A percentile compares a stretch with the other conserved stretches of the same genome.
Evolutionary conservation across 2,888 invertebrate species (phyloP).

Genomic region (Pasiphila rectangulata): DNA sequence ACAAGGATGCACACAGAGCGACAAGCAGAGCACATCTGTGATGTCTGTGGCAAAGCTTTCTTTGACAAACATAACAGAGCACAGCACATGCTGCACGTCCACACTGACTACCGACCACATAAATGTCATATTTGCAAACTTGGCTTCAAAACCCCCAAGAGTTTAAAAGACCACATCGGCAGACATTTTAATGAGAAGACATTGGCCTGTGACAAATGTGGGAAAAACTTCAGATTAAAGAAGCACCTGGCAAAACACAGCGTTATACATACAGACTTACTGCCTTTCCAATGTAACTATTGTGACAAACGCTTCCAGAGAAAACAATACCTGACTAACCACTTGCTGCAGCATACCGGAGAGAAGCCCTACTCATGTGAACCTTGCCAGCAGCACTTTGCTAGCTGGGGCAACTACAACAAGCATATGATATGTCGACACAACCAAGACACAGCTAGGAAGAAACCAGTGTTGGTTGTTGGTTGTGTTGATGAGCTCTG

Average conservation of each 20-base stretch:
- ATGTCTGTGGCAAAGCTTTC: slow-evolving; percentile 81
- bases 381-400: slow-evolving; percentile 83
- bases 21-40: slow-evolving; percentile 75
- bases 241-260: slow-evolving; percentile 81
- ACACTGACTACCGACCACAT: slow-evolving; percentile 52
- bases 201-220: slow-evolving; percentile 54
- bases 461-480: slow-evolving; percentile 37
- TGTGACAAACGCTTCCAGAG: slow-evolving; percentile 85
- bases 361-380: slow-evolving; percentile 85
- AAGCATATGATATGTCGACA: slow-evolving; percentile 88
- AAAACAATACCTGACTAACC: slow-evolving; percentile 53
- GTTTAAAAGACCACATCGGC: slow-evolving; percentile 49
- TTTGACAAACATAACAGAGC: slow-evolving; percentile 81
- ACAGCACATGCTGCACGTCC: slow-evolving; percentile 77
- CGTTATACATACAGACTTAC: slow-evolving; percentile 85
- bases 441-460: slow-evolving; percentile 67
- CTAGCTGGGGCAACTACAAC: slow-evolving; percentile 89
- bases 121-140: slow-evolving; percentile 62
- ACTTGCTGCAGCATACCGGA: slow-evolving; percentile 77
- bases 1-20: slow-evolving; percentile 12
- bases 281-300: slow-evolving; percentile 85
- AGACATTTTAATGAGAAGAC: slow-evolving; percentile 51
- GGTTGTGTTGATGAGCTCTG: slow-evolving; percentile 1
- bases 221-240: slow-evolving; percentile 45
- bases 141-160: slow-evolving; percentile 45